Evolutionary conservation across 2,113 vertebrate genomes (phyloP).

Genomic region (Amblyopsis rosae): DNA sequence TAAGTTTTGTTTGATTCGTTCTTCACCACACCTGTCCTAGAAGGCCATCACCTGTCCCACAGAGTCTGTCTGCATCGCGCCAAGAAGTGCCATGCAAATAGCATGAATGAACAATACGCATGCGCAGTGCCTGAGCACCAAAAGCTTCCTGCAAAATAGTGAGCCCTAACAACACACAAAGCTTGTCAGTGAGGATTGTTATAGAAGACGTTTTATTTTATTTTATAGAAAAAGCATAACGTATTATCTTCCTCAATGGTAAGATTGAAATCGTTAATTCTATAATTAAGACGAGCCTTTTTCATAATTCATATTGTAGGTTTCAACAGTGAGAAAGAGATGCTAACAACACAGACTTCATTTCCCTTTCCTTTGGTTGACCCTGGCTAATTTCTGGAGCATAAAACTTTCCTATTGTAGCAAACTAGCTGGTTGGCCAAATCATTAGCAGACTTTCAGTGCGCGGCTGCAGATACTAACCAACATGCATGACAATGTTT

Average conservation of each 20-base stretch:
- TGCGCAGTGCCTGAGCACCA: slow-evolving; percentile 43
- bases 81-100: too few relatives aligned
- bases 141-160: slow-evolving; percentile 77
- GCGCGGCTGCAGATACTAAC: neutral
- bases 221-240: slow-evolving; percentile 33
- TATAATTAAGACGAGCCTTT: neutral
- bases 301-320: neutral
- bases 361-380: slow-evolving; percentile 38
- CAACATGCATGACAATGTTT: accelerated
- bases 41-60: too few relatives aligned
- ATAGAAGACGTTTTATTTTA: slow-evolving; percentile 13
- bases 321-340: slow-evolving; percentile 15
- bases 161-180: slow-evolving; percentile 77
- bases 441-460: accelerated
- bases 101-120: slow-evolving; percentile 25
- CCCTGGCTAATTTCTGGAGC: slow-evolving; percentile 52
- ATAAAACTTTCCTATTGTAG: slow-evolving; percentile 48
- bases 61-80: too few relatives aligned
- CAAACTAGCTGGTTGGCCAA: neutral
- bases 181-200: slow-evolving; percentile 56
- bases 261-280: slow-evolving; percentile 28
- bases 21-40: slow-evolving; percentile 37
- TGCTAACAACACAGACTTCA: slow-evolving; percentile 45
- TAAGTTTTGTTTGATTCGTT: neutral
- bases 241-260: slow-evolving; percentile 60